Conservation (phyloP, 2,113 vertebrate genomes). For the Bostrychus sinensis region DNA sequence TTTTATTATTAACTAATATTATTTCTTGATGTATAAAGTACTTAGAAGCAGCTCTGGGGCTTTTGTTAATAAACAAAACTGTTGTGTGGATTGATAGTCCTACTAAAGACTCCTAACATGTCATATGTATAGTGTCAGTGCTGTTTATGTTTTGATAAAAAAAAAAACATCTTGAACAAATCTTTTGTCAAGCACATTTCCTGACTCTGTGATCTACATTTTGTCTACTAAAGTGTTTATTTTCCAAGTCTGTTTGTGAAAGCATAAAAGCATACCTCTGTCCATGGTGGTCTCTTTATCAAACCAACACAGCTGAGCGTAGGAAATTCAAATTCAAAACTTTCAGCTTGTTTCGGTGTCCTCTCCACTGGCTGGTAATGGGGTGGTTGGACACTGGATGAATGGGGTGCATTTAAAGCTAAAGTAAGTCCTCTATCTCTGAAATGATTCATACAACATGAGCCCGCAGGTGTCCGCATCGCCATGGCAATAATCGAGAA, state of each 20-base stretch:
- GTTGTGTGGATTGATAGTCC: too few species aligned
- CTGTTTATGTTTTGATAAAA: background rate
- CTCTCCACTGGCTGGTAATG: slow-evolving; percentile 42
- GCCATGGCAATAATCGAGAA: slow-evolving; percentile 36
- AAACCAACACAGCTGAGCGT: slow-evolving; percentile 34
- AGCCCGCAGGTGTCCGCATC: slow-evolving; percentile 23
- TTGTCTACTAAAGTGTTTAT: background rate
- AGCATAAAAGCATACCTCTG: background rate
- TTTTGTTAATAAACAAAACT: too few species aligned
- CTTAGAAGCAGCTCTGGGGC: too few species aligned
- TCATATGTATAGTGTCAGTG: too few species aligned
- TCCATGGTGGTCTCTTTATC: slow-evolving; percentile 22
- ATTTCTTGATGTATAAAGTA: too few species aligned
- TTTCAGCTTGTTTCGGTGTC: slow-evolving; percentile 27
- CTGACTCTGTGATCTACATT: background rate
- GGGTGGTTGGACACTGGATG: slow-evolving; percentile 27
- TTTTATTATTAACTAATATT: too few species aligned
- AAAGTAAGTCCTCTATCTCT: slow-evolving; percentile 19
- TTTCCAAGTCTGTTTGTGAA: background rate
- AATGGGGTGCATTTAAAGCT: slow-evolving; percentile 49
- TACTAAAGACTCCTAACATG: too few species aligned
- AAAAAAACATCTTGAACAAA: too few species aligned
- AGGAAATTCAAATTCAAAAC: slow-evolving; percentile 29
- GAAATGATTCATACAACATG: slow-evolving; percentile 15
- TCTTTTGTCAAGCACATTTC: background rate